Evolutionary conservation across 2,888 invertebrate genomes (phyloP).

Genomic region (Macropis europaea): DNA sequence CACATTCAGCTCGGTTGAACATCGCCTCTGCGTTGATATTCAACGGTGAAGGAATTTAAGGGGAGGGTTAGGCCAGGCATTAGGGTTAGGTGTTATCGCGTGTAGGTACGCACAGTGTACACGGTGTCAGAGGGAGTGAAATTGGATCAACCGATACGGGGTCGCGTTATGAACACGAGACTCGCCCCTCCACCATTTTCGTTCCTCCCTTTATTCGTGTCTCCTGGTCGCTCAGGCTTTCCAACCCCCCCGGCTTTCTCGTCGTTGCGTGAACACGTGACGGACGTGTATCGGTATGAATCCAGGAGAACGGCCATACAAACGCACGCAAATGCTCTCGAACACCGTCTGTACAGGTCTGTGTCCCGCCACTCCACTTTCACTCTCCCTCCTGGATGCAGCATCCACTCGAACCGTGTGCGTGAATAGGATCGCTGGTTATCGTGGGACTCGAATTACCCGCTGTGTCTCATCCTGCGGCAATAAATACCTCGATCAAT

Average conservation of each 20-base stretch:
- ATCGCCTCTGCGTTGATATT: constrained; percentile 7
- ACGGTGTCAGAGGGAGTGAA: constrained; percentile 60
- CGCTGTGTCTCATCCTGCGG: constrained; percentile 47
- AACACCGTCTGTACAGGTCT: constrained; percentile 6
- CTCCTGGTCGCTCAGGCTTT: constrained; percentile 24
- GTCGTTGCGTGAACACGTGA: constrained; percentile 27
- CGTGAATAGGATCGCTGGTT: constrained; percentile 51
- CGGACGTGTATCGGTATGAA: constrained; percentile 13
- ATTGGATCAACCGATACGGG: constrained; percentile 69
- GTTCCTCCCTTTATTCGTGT: constrained; percentile 21
- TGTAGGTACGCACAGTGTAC: constrained; percentile 32
- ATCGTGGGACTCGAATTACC: constrained; percentile 52
- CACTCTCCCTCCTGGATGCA: constrained; percentile 41
- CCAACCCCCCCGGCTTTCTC: constrained; percentile 6
- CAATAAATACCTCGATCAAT: constrained; percentile 62
- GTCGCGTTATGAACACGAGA: constrained; percentile 67
- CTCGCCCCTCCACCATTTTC: constrained; percentile 29
- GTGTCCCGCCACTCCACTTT: constrained; percentile 37
- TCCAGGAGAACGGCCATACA: constrained; percentile 7
- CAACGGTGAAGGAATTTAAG: not conserved
- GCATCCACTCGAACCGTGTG: constrained; percentile 49
- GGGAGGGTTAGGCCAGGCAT: constrained; percentile 31
- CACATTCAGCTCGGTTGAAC: not conserved
- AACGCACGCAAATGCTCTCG: constrained; percentile 30
- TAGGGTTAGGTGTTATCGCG: constrained; percentile 50